Base-by-base conservation (phyloP, 2,113 vertebrate species). In the Actenoides lindsayi region DNA sequence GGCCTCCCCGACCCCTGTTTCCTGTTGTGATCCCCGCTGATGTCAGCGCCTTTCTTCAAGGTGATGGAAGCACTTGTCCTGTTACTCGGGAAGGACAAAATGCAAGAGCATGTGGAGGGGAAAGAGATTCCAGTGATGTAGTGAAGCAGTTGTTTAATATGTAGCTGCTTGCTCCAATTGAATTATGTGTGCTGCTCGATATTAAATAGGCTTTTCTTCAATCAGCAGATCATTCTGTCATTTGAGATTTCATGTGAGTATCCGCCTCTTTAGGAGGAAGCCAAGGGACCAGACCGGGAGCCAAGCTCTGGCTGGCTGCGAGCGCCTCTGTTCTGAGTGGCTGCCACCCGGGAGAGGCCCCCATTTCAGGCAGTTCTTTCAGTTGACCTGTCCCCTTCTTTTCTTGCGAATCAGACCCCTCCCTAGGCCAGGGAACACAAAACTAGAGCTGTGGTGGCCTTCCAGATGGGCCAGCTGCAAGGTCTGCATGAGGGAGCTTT, bases 1-100 rank as follows among this genome's bases (percentile, higher is more conserved):
- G 4, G 1, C 44, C 5, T 5, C 21, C 57, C 39, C 7, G 16
- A 11, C 37, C 39, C n/a, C 27, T 16, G 1, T 23, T 62, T n/a
- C 50, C 33, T 11, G 2, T 41, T 12, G 31, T 39, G 27, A 13
- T 53, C 62, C 12, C 35, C 16, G 13, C 2, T 39, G 56, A 23
- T 31, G 10, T 1, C 65, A 41, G 53, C 0, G 0, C 31, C 77
- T 78, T 53, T 59, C 46, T 21, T 53, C 0, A 1, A 14, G 35
- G 20, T 19, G 54, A 13, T 33, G 42, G 37, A 86, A 33, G 15
- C 64, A 20, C 57, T 81, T 57, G 42, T 30, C 5, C n/a, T 41
- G 23, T 56, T 21, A 11, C 56, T 23, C 28, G 12, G n/a, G 50
- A 35, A 51, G 59, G 41, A 33, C 35, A 41, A 23, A 10, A 30